Base-by-base conservation (phyloP, 2,113 vertebrate species). In the Phrynosoma platyrhinos region DNA sequence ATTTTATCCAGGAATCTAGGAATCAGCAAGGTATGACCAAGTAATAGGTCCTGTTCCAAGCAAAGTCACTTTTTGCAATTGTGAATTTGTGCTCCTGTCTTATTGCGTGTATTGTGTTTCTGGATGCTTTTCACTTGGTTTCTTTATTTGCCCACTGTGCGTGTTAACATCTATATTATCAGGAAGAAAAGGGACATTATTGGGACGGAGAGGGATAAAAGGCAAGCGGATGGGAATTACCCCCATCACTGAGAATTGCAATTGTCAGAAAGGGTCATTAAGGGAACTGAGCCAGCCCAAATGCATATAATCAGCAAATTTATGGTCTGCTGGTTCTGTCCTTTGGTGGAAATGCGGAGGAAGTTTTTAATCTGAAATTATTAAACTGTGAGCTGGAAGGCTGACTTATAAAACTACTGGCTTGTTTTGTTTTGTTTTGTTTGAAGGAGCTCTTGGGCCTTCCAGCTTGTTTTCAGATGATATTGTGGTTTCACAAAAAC, bases 261-360 rank as follows among this genome's bases (percentile, higher is more conserved):
- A 76, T 86, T 66, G 13, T 85, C 0, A 9, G 86, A 92, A 94
- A 94, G 90, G 89, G 36, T 94, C 88, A 88, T 94, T 92, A 93
- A 93, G 93, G 90, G 94, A 96, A 86, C 90, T 53, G 47, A 64
- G 82, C 85, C 88, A 90, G 87, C 91, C 93, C 93, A 93, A 94
- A 92, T 88, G 90, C 93, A 92, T 92, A 91, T 92, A 91, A 96
- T 92, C 92, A 88, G 86, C 89, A 92, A 91, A 94, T 95, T 93
- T 94, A 95, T 90, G 91, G 92, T 87, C 92, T 93, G 90, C 55
- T 93, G 86, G 91, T 94, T 77, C 88, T 86, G 79, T 71, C 90
- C 86, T 42, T 14, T 32, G 58, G 88, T 94, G 76, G 88, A 87
- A 89, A 0, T 9, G 9, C 87, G 87, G 87, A 78, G 87, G 81